These are phyloP conservation scores for Drosophila chauvacae DNA, from an alignment of 1,140 invertebrate species.

Conservation along the genomic window DNA sequence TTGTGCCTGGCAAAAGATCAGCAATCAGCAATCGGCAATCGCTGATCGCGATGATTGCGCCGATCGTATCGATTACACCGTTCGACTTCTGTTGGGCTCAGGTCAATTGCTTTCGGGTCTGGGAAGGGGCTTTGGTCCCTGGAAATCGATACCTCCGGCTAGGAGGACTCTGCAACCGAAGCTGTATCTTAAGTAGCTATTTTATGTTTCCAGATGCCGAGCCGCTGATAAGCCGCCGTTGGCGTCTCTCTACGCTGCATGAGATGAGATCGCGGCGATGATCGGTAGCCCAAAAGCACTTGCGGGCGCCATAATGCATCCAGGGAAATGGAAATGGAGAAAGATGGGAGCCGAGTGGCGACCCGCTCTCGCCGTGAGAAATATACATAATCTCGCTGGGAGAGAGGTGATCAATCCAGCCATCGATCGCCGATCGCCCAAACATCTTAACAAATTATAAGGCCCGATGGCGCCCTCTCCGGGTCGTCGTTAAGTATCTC, in stretches of 20 bases:
- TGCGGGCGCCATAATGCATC: slow-evolving; percentile 60
- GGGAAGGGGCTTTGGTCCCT: slow-evolving; percentile 6
- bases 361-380: slow-evolving; percentile 70
- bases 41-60: slow-evolving; percentile 24
- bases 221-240: slow-evolving; percentile 60
- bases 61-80: slow-evolving; percentile 75
- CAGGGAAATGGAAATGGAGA: slow-evolving; percentile 28
- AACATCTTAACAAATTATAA: slow-evolving; percentile 83
- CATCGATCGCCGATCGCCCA: slow-evolving; percentile 44
- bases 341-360: slow-evolving; percentile 21
- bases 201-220: slow-evolving; percentile 78
- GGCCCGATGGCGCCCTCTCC: slow-evolving; percentile 52
- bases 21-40: slow-evolving; percentile 47
- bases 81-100: slow-evolving; percentile 75
- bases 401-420: slow-evolving; percentile 33
- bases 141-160: slow-evolving; percentile 59
- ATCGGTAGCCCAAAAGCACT: slow-evolving; percentile 63
- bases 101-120: slow-evolving; percentile 69
- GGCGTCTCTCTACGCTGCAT: slow-evolving; percentile 31
- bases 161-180: slow-evolving; percentile 12
- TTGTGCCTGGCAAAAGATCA: slow-evolving; percentile 40
- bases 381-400: slow-evolving; percentile 62
- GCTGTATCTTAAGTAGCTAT: slow-evolving; percentile 78
- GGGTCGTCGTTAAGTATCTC: slow-evolving; percentile 74
- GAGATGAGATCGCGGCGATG: slow-evolving; percentile 25